Percentiles rank a stretch among this genome's conserved stretches.
Evolutionary conservation across 2,797 vertebrate genomes (phyloP).

Genomic region (Micrastur ruficollis): DNA sequence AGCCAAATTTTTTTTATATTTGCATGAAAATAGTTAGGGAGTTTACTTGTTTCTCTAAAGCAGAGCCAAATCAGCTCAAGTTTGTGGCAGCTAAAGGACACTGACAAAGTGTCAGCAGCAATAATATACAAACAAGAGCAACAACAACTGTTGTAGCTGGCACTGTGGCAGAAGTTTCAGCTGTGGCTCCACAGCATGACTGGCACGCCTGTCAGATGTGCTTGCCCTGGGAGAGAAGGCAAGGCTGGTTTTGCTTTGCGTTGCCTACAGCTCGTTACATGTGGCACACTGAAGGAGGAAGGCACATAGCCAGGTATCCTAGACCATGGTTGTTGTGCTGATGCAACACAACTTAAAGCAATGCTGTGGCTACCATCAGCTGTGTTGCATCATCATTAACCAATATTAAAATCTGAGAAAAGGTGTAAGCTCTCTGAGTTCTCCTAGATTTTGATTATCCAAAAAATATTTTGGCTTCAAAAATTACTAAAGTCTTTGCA

Average conservation of each 20-base stretch:
- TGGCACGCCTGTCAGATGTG: background rate
- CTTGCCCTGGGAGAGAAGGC: background rate
- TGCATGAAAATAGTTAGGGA: background rate
- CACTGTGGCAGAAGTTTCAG: background rate
- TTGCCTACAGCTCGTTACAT: background rate
- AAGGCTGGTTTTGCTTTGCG: background rate
- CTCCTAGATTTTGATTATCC: background rate
- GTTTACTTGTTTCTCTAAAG: background rate
- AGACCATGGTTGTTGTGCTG: accelerated
- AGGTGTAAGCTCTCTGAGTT: background rate
- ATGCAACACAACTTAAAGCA: background rate
- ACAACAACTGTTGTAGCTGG: background rate
- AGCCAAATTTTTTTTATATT: background rate
- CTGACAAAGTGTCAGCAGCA: background rate
- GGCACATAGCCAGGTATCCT: accelerated
- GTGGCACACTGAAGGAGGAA: background rate
- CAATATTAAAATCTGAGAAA: background rate
- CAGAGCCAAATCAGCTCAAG: background rate
- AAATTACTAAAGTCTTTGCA: background rate
- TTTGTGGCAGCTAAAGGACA: background rate
- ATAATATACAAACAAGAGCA: background rate
- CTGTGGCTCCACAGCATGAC: background rate
- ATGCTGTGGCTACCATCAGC: background rate
- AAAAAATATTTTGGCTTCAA: background rate
- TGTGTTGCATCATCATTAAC: background rate